A percentile compares a stretch with the other conserved stretches of the same genome.
phyloP scores from a whole-genome alignment of 2,113 vertebrate species.

The Pseudolaguvia tuberculata region DNA sequence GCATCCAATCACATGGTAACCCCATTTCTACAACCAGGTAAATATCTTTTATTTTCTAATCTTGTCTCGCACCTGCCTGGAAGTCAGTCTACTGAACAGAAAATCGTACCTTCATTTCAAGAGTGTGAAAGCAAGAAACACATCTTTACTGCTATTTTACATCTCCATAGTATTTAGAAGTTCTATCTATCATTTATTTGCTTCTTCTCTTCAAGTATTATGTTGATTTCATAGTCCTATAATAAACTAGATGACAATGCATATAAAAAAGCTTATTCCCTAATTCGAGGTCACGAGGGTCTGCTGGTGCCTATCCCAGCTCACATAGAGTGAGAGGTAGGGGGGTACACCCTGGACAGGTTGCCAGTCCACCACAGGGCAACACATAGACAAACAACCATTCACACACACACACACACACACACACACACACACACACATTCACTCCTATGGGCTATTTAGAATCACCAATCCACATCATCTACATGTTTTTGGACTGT shows the following conservation, averaged over 20 bases:
- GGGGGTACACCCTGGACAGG: too few species aligned
- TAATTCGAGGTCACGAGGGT: too few species aligned
- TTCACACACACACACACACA: too few species aligned
- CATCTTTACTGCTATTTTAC: conserved; percentile 33
- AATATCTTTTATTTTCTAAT: conserved; percentile 52
- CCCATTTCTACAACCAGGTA: conserved; percentile 45
- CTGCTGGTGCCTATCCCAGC: too few species aligned
- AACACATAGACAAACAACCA: too few species aligned
- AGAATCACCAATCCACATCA: too few species aligned
- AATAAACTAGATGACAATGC: conserved; percentile 21
- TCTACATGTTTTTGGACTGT: too few species aligned
- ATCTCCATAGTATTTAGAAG: conserved; percentile 11
- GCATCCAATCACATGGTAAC: conserved; percentile 47
- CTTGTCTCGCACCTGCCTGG: conserved; percentile 51
- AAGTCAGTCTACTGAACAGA: conserved; percentile 38
- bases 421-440: too few species aligned
- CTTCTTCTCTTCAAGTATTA: background rate
- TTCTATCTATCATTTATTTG: background rate
- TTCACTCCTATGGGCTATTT: too few species aligned
- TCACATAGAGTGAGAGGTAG: too few species aligned
- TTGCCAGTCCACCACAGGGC: too few species aligned
- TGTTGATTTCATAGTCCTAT: background rate
- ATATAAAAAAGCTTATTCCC: too few species aligned
- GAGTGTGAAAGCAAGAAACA: conserved; percentile 40
- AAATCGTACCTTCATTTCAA: conserved; percentile 47